A percentile compares a stretch with the other conserved stretches of the same genome.
These are phyloP conservation scores for Stenurella melanura DNA, from an alignment of 2,888 invertebrate genomes.

Conservation along the genomic window DNA sequence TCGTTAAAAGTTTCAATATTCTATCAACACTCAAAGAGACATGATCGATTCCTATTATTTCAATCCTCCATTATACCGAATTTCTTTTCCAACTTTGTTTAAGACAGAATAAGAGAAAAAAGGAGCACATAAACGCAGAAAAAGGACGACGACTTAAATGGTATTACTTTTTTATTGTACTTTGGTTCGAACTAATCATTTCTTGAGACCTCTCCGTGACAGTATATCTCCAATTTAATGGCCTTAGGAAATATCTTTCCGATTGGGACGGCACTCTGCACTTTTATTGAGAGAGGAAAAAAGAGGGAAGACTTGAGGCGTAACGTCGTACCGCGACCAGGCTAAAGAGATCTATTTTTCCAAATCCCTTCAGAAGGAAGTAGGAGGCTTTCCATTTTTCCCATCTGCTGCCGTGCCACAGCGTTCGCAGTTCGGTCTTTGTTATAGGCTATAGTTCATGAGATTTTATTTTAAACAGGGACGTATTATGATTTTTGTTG, in stretches of 20 bases:
- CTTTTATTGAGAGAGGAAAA: slow-evolving; percentile 30
- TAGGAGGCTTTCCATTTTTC: slow-evolving; percentile 65
- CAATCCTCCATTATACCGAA: slow-evolving; percentile 58
- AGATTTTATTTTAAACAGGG: slow-evolving; percentile 58
- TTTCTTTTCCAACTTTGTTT: slow-evolving; percentile 37
- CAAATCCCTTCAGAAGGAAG: slow-evolving; percentile 61
- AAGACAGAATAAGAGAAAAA: slow-evolving; percentile 38
- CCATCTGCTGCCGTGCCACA: slow-evolving; percentile 64
- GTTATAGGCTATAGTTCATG: slow-evolving; percentile 64
- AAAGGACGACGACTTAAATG: slow-evolving; percentile 52
- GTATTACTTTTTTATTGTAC: slow-evolving; percentile 62
- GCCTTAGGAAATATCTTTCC: slow-evolving; percentile 49
- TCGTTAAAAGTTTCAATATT: slow-evolving; percentile 66
- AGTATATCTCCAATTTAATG: slow-evolving; percentile 65
- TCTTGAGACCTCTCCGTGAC: slow-evolving; percentile 60
- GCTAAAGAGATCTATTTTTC: slow-evolving; percentile 63
- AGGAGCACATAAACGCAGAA: slow-evolving; percentile 37
- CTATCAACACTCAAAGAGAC: slow-evolving; percentile 63
- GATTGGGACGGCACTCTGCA: slow-evolving; percentile 43
- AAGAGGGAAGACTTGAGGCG: slow-evolving; percentile 36
- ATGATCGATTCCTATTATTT: slow-evolving; percentile 64
- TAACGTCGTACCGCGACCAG: slow-evolving; percentile 50
- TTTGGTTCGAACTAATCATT: slow-evolving; percentile 63
- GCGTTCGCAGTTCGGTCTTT: slow-evolving; percentile 59
- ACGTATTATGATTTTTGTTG: slow-evolving; percentile 42